These are phyloP conservation scores for Acanthoscelides obtectus DNA, from an alignment of 2,888 invertebrate genomes.

Conservation along the genomic window DNA sequence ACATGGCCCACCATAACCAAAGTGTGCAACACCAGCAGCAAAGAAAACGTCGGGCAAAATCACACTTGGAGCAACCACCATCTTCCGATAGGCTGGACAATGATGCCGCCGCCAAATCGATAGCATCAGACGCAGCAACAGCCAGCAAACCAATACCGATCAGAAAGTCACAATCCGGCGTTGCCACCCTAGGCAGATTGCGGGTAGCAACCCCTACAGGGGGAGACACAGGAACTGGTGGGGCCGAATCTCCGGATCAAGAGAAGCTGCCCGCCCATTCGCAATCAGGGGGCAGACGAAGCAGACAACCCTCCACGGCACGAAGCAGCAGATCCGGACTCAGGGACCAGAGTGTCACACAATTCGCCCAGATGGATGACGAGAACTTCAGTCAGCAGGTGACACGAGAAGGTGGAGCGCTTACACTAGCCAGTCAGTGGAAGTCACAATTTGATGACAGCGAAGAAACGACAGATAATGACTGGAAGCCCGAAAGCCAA, in stretches of 20 bases:
- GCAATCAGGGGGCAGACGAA: slow-evolving; percentile 32
- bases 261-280: slow-evolving; percentile 35
- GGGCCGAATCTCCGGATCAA: slow-evolving; percentile 39
- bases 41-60: slow-evolving; percentile 42
- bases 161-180: slow-evolving; percentile 50
- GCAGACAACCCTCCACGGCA: slow-evolving; percentile 42
- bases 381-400: slow-evolving; percentile 91
- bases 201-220: slow-evolving; percentile 49
- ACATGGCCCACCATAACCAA: background rate
- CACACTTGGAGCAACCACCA: slow-evolving; percentile 41
- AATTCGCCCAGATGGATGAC: slow-evolving; percentile 90
- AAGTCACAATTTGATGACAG: slow-evolving; percentile 95
- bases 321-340: slow-evolving; percentile 45
- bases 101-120: slow-evolving; percentile 55
- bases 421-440: slow-evolving; percentile 91
- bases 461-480: slow-evolving; percentile 90
- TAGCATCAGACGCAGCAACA: slow-evolving; percentile 41
- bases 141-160: slow-evolving; percentile 42
- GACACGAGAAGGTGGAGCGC: slow-evolving; percentile 70
- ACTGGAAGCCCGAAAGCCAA: slow-evolving; percentile 83
- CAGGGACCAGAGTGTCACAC: slow-evolving; percentile 71
- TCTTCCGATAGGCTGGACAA: slow-evolving; percentile 54
- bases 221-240: slow-evolving; percentile 8
- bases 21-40: background rate
- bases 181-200: slow-evolving; percentile 67